phyloP scores from a whole-genome alignment of 2,113 vertebrate species.

The Cottus gobio region DNA sequence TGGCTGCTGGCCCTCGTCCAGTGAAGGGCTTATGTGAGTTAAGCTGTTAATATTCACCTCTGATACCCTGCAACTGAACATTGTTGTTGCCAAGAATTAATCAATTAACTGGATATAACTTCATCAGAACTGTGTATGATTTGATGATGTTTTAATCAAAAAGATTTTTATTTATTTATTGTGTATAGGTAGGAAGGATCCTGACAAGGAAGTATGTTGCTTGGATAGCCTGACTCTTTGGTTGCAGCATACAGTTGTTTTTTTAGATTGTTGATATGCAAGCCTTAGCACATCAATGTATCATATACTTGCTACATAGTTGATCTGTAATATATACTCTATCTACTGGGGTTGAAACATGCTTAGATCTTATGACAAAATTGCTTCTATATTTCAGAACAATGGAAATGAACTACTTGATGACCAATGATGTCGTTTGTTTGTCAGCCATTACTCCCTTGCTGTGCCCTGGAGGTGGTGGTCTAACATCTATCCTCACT shows the following conservation, averaged over 20 bases:
- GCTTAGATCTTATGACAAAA: neutral
- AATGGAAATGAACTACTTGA: slow-evolving; percentile 14
- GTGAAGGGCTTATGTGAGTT: slow-evolving; percentile 19
- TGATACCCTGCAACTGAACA: slow-evolving; percentile 23
- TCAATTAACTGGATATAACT: slow-evolving; percentile 14
- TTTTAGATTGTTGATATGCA: neutral
- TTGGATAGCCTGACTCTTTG: neutral
- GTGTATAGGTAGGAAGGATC: neutral
- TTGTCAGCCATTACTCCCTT: slow-evolving; percentile 47
- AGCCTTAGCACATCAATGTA: neutral
- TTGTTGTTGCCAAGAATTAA: slow-evolving; percentile 22
- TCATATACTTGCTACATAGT: neutral
- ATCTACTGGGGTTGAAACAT: neutral
- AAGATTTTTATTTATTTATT: no score
- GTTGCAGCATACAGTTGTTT: neutral
- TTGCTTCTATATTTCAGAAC: slow-evolving; percentile 14
- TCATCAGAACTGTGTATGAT: neutral
- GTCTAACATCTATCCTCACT: slow-evolving; percentile 32
- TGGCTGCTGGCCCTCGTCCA: slow-evolving; percentile 24
- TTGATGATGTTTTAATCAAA: slow-evolving; percentile 24
- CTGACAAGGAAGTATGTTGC: neutral
- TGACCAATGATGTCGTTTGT: slow-evolving; percentile 29
- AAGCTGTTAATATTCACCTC: slow-evolving; percentile 38
- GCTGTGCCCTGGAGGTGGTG: slow-evolving; percentile 12
- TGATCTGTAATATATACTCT: neutral